A percentile compares a stretch with the other conserved stretches of the same genome.
Conservation (phyloP, 2,113 vertebrate species). For the Brachirus orientalis region DNA sequence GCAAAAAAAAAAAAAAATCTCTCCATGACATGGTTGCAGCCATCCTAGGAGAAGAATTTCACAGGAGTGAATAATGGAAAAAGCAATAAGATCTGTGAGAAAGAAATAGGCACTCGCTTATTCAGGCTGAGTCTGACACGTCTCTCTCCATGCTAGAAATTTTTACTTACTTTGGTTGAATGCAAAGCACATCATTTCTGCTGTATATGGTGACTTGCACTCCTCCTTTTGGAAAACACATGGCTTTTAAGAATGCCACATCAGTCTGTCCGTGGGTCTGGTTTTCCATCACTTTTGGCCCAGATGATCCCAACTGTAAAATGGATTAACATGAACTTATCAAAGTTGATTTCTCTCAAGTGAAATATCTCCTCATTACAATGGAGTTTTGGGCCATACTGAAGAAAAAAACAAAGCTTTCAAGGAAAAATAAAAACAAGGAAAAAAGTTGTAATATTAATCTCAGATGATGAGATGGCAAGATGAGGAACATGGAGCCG, state of each 20-base stretch:
- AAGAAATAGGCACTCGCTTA: neutral
- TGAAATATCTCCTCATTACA: too few species aligned
- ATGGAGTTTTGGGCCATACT: too few species aligned
- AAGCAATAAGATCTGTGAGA: slow-evolving; percentile 14
- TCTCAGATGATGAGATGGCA: too few species aligned
- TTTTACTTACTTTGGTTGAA: neutral
- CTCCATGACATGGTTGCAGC: slow-evolving; percentile 20
- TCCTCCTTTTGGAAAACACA: too few species aligned
- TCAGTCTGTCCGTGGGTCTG: too few species aligned
- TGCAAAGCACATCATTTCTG: neutral
- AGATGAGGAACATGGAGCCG: too few species aligned
- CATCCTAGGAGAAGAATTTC: slow-evolving; percentile 24
- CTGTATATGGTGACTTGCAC: neutral
- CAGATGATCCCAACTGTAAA: neutral
- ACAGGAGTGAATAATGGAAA: slow-evolving; percentile 23
- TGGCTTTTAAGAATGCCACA: too few species aligned
- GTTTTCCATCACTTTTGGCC: neutral
- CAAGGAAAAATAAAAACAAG: too few species aligned
- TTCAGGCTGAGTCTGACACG: neutral
- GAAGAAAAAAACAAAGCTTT: too few species aligned
- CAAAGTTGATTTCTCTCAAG: too few species aligned
- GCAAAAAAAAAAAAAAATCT: slow-evolving; percentile 8
- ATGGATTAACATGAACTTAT: neutral
- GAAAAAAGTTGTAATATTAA: too few species aligned
- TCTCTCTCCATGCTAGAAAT: too few species aligned